Conservation (phyloP, 2,888 invertebrate genomes). For the Sesia bembeciformis region DNA sequence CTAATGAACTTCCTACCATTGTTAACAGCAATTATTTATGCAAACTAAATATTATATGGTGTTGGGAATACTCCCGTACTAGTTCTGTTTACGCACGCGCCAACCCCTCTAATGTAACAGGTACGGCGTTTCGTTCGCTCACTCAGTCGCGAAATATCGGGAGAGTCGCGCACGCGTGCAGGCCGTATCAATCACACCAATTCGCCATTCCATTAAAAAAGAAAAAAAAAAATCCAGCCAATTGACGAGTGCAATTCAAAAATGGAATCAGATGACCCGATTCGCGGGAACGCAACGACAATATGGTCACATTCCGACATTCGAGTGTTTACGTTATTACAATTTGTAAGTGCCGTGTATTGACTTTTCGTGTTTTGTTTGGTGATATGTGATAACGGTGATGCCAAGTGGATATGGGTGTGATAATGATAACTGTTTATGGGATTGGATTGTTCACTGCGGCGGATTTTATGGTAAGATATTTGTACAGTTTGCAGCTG, state of each 20-base stretch:
- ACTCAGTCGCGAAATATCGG: constrained; percentile 52
- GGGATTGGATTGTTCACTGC: constrained; percentile 62
- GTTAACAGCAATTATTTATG: constrained; percentile 23
- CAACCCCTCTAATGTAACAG: constrained; percentile 39
- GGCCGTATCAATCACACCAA: constrained; percentile 2
- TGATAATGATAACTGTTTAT: constrained; percentile 59
- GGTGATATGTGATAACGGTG: constrained; percentile 54
- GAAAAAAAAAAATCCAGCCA: background rate
- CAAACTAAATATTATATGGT: constrained; percentile 30
- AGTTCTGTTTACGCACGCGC: constrained; percentile 39
- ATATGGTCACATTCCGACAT: background rate
- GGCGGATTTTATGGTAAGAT: constrained; percentile 48
- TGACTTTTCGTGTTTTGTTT: constrained; percentile 59
- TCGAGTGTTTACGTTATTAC: constrained; percentile 13
- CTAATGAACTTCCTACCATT: background rate
- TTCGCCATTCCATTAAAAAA: background rate
- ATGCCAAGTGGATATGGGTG: constrained; percentile 61
- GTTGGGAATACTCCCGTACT: constrained; percentile 25
- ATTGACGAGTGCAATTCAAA: background rate
- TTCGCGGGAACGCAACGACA: background rate
- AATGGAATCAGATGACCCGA: background rate
- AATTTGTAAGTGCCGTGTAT: constrained; percentile 37
- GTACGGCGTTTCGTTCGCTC: constrained; percentile 26
- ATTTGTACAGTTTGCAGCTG: background rate
- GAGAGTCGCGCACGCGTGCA: constrained; percentile 47